Conservation (phyloP, 2,113 vertebrate species). For the Lynx canadensis region DNA sequence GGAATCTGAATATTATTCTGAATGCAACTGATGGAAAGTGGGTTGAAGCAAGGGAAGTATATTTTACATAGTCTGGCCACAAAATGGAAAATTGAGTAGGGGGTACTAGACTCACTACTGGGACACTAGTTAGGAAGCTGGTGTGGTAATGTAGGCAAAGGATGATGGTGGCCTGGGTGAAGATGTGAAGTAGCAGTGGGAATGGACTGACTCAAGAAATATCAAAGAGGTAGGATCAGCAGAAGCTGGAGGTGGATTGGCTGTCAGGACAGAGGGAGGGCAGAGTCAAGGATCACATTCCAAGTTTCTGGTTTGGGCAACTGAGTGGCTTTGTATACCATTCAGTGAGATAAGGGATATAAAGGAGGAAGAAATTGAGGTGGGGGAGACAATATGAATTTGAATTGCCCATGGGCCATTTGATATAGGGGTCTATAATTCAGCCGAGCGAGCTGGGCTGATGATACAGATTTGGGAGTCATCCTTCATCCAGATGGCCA, state of each 20-base stretch:
- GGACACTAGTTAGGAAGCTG: background rate
- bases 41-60: background rate
- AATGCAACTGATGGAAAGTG: background rate
- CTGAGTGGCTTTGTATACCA: background rate
- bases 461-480: background rate
- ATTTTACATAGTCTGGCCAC: background rate
- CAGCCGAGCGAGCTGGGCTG: background rate
- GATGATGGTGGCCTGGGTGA: background rate
- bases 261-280: background rate
- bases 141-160: background rate
- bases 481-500: background rate
- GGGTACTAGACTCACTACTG: background rate
- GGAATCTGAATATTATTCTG: background rate
- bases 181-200: background rate
- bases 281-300: background rate
- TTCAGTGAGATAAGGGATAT: background rate
- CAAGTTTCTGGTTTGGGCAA: background rate
- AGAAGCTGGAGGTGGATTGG: background rate
- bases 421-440: background rate
- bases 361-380: background rate
- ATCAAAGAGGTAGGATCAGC: background rate
- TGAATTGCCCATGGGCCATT: background rate
- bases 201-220: background rate
- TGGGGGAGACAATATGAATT: background rate
- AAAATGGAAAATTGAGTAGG: background rate